Percentiles rank a stretch among this genome's conserved stretches.
These are phyloP conservation scores for Peromyscus leucopus DNA, from an alignment of 2,113 vertebrate species.

Conservation along the genomic window DNA sequence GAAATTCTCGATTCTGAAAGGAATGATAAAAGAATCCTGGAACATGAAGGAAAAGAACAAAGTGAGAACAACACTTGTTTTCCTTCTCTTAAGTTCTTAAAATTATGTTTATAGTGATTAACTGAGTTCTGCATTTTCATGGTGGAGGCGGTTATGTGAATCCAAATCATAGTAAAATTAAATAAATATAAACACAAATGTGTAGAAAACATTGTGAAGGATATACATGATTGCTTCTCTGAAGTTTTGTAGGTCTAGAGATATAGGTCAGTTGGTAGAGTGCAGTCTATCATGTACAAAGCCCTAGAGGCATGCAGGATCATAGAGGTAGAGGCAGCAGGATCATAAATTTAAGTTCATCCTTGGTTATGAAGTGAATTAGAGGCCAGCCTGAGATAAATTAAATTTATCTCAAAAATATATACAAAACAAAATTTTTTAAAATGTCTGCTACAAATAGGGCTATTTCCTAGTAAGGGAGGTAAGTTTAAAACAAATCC, in stretches of 20 bases:
- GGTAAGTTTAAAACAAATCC: slow-evolving; percentile 31
- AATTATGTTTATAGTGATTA: slow-evolving; percentile 12
- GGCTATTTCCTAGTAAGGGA: slow-evolving; percentile 10
- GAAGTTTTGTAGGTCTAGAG: neutral
- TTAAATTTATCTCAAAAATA: neutral
- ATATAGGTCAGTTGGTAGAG: neutral
- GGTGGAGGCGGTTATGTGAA: neutral
- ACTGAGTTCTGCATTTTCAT: neutral
- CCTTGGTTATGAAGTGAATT: neutral
- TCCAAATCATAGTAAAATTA: slow-evolving; percentile 4
- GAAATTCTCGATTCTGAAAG: slow-evolving; percentile 49
- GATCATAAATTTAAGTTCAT: neutral
- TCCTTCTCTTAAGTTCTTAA: slow-evolving; percentile 42
- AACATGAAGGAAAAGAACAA: slow-evolving; percentile 27
- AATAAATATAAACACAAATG: neutral
- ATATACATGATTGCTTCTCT: neutral
- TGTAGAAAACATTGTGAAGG: neutral
- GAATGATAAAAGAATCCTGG: slow-evolving; percentile 61
- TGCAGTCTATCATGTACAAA: neutral
- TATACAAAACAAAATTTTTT: neutral
- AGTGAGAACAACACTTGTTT: neutral
- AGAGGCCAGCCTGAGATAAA: neutral
- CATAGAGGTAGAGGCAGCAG: neutral
- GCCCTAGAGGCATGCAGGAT: neutral
- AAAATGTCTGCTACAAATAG: slow-evolving; percentile 28